phyloP scores from a whole-genome alignment of 2,888 invertebrate species.

The Scaptomyza polygonia region DNA sequence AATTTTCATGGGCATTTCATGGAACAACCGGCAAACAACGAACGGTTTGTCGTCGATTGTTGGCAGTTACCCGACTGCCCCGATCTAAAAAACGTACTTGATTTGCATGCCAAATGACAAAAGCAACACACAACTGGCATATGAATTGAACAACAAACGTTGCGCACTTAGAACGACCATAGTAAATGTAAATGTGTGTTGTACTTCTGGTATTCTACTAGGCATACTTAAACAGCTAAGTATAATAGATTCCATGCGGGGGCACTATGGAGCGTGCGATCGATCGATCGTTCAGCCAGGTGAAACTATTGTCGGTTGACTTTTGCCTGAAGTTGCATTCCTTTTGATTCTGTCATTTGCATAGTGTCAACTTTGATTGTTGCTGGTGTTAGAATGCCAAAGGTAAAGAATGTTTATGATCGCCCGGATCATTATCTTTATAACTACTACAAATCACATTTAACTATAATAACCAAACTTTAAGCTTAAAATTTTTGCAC shows the following conservation, averaged over 20 bases:
- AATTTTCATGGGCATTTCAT: conserved; percentile 68
- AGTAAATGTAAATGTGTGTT: conserved; percentile 28
- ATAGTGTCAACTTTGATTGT: background rate
- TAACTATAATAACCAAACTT: background rate
- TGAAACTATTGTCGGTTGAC: conserved; percentile 8
- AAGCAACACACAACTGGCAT: conserved; percentile 53
- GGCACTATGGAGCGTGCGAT: conserved; percentile 24
- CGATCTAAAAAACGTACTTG: conserved; percentile 32
- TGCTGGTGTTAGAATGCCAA: conserved; percentile 1
- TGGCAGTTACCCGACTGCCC: conserved; percentile 53
- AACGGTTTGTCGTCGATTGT: conserved; percentile 38
- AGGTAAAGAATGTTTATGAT: background rate
- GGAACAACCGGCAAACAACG: conserved; percentile 26
- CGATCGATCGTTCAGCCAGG: conserved; percentile 15
- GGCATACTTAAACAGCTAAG: conserved; percentile 10
- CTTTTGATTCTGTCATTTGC: background rate
- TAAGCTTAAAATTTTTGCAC: conserved; percentile 20
- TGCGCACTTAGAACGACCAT: conserved; percentile 45
- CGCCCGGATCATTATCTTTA: background rate
- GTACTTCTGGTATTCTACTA: conserved; percentile 32
- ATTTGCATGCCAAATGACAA: conserved; percentile 63
- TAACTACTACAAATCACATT: too few species aligned
- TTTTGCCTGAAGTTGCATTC: background rate
- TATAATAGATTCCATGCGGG: conserved; percentile 8
- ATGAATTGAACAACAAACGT: conserved; percentile 56